Percentiles rank a stretch among this genome's conserved stretches.
Evolutionary conservation across 2,113 vertebrate genomes (phyloP).

Genomic region (Pelvicachromis taeniatus): DNA sequence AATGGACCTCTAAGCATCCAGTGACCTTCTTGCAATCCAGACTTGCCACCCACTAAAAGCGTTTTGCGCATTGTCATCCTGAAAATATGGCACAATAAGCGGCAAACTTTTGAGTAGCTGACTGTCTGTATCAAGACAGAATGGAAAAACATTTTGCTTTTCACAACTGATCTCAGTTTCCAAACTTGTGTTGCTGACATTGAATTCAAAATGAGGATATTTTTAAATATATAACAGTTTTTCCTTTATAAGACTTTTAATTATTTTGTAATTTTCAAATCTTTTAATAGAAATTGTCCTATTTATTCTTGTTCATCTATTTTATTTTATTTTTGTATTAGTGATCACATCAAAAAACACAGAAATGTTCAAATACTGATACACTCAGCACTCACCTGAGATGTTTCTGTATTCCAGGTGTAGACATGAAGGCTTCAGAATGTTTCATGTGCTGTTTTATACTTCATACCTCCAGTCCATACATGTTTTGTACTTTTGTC

Average conservation of each 20-base stretch:
- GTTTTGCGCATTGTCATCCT: not conserved
- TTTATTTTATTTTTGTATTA: not conserved
- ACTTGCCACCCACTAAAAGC: not conserved
- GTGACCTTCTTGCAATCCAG: not conserved
- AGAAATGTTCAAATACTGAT: not conserved
- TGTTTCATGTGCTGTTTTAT: not conserved
- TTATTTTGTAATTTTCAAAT: not conserved
- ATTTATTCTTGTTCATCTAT: not conserved
- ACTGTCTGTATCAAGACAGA: not conserved
- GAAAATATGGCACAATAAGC: not conserved
- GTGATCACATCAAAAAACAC: not conserved
- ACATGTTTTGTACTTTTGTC: not conserved
- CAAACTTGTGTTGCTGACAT: not conserved
- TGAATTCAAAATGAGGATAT: not conserved
- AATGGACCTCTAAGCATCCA: not conserved
- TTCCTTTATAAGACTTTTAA: not conserved
- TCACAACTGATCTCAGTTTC: not conserved
- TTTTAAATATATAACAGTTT: not conserved
- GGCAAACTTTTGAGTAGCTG: not conserved
- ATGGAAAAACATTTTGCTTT: not conserved
- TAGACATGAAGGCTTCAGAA: not conserved
- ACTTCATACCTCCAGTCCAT: not conserved
- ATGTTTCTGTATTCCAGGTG: not conserved
- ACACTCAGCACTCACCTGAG: not conserved
- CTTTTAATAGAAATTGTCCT: not conserved